phyloP scores from a whole-genome alignment of 2,113 vertebrate genomes.

The Dicentrarchus labrax region DNA sequence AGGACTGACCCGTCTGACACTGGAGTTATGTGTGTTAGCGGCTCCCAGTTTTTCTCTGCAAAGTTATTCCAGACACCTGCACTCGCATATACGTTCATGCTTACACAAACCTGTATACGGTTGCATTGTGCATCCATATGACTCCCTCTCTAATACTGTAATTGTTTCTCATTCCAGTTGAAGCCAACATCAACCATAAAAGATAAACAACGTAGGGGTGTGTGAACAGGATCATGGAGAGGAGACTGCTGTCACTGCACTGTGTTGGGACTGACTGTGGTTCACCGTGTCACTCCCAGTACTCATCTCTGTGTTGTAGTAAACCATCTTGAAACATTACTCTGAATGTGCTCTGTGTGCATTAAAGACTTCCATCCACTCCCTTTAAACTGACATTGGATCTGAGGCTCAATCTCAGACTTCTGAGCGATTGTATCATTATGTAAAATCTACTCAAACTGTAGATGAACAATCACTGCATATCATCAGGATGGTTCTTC shows the following conservation, averaged over 20 bases:
- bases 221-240: not conserved
- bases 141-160: not conserved
- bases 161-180: conserved; percentile 72
- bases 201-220: conserved; percentile 56
- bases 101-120: not conserved
- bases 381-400: conserved; percentile 21
- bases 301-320: not conserved
- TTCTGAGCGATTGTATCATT: not conserved
- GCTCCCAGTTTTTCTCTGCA: not conserved
- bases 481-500: not conserved
- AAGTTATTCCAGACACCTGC: not conserved
- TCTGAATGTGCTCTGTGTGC: not conserved
- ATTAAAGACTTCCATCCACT: not conserved
- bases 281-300: no score
- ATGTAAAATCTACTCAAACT: conserved; percentile 1
- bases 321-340: not conserved
- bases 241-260: not conserved
- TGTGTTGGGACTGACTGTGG: no score
- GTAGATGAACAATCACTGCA: not conserved
- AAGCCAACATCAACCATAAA: conserved; percentile 76
- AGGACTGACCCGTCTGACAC: no score
- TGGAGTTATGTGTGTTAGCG: no score
- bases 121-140: not conserved
- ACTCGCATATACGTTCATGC: not conserved
- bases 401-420: not conserved